Base-by-base conservation (phyloP, 1,140 invertebrate species). In the Conus betulinus region DNA sequence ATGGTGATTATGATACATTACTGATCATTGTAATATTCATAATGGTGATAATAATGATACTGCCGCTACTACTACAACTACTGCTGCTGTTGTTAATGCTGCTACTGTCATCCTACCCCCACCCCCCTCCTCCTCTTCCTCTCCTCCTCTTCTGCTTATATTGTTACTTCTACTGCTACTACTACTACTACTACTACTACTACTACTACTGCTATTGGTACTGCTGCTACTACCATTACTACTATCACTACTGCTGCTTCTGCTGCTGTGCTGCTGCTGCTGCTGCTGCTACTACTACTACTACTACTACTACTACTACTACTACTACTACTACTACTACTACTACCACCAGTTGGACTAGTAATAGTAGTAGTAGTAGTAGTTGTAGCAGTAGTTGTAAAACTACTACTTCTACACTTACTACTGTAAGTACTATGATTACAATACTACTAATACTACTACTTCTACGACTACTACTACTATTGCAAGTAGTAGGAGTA, bases 261-360 rank as follows among this genome's bases (percentile, higher is more conserved):
- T 39, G 39, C 39, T 74, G 25, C 71, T 39, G 39, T 39, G 39
- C 39, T 39, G 39, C 39, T 39, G 39, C 39, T 39, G 39, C 39
- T 39, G 39, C 39, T 39, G 39, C 39, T 74, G 71, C 71, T 74
- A 3, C 71, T 74, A 3, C 71, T 74, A 74, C 71, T 74, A 74
- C 71, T 74, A 74, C 71, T 74, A 74, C 71, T 74, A 74, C 71
- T 74, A 74, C 71, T 74, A 74, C 71, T 74, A 74, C 71, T 74
- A 74, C 71, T 74, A 74, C 71, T 74, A 74, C 71, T 74, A 74
- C 71, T 74, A 74, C 71, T 74, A 74, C 71, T 74, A 74, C 71
- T 74, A 74, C 71, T 74, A 74, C 71, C 3, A 74, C 71, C 25
- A 74, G 17, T 74, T 2, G 17, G 17, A 74, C 71, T 74, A 74